Evolutionary conservation across 2,113 vertebrate genomes (phyloP).

Genomic region (Engystomops pustulosus): DNA sequence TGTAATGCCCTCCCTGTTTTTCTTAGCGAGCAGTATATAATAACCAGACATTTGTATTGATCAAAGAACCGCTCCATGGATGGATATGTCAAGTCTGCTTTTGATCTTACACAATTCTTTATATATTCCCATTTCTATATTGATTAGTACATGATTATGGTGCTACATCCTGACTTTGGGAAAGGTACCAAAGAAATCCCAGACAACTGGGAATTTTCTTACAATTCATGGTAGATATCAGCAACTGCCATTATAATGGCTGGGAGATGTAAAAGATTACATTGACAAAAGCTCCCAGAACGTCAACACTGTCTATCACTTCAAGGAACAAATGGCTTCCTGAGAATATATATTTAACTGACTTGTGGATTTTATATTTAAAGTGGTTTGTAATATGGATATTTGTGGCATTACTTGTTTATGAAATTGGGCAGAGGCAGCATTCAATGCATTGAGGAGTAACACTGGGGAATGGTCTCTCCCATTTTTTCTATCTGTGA

Average conservation of each 20-base stretch:
- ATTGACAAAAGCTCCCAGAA: neutral
- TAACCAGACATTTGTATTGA: slow-evolving; percentile 66
- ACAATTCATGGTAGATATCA: neutral
- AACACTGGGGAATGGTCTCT: too few species aligned
- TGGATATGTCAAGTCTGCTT: slow-evolving; percentile 25
- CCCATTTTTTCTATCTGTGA: too few species aligned
- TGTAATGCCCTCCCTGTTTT: slow-evolving; percentile 60
- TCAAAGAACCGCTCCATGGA: slow-evolving; percentile 56
- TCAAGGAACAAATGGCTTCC: too few species aligned
- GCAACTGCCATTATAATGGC: neutral
- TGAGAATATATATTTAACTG: too few species aligned
- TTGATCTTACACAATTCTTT: slow-evolving; percentile 21
- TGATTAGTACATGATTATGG: slow-evolving; percentile 19
- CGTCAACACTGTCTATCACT: too few species aligned
- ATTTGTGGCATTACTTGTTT: too few species aligned
- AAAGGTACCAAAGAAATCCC: neutral
- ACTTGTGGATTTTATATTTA: too few species aligned
- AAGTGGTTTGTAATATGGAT: too few species aligned
- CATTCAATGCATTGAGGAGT: too few species aligned
- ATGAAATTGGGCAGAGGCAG: too few species aligned
- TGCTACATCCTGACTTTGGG: slow-evolving; percentile 29
- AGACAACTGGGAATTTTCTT: neutral
- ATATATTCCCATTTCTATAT: slow-evolving; percentile 19
- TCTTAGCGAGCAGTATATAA: slow-evolving; percentile 70
- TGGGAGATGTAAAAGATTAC: neutral